phyloP scores from a whole-genome alignment of 2,113 vertebrate species.

The Mugil cephalus region DNA sequence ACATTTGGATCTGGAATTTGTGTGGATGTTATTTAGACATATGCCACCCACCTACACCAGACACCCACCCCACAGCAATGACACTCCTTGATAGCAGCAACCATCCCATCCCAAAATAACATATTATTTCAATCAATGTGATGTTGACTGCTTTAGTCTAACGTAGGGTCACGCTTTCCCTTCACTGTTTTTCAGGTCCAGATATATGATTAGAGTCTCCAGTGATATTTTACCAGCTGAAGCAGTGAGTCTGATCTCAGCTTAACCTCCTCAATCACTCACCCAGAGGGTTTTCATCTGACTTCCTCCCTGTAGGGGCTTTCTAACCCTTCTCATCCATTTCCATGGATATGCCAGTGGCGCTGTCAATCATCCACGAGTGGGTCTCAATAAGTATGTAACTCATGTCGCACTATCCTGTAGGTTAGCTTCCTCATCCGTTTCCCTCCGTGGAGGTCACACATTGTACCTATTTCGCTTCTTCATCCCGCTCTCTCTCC shows the following conservation, averaged over 20 bases:
- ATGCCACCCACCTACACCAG: no score
- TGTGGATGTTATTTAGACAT: no score
- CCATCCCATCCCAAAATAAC: no score
- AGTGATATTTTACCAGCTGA: slow-evolving; percentile 40
- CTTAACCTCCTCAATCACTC: slow-evolving; percentile 48
- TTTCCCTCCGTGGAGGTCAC: slow-evolving; percentile 29
- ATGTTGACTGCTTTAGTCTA: neutral
- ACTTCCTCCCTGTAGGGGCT: slow-evolving; percentile 26
- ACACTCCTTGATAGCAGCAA: no score
- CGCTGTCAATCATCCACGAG: slow-evolving; percentile 50
- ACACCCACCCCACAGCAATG: no score
- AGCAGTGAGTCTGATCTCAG: slow-evolving; percentile 28
- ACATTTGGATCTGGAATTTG: no score
- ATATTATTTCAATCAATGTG: neutral
- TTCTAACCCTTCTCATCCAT: slow-evolving; percentile 23
- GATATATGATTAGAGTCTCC: slow-evolving; percentile 34
- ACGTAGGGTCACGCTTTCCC: neutral
- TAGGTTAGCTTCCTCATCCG: slow-evolving; percentile 18
- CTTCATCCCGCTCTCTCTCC: neutral
- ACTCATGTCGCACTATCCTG: slow-evolving; percentile 20
- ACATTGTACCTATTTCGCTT: slow-evolving; percentile 21
- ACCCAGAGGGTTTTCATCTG: slow-evolving; percentile 44
- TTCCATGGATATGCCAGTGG: slow-evolving; percentile 30
- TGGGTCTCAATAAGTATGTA: slow-evolving; percentile 31
- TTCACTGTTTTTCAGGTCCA: neutral